Conservation (phyloP, 1,140 invertebrate genomes). For the Antheraea pernyi region DNA sequence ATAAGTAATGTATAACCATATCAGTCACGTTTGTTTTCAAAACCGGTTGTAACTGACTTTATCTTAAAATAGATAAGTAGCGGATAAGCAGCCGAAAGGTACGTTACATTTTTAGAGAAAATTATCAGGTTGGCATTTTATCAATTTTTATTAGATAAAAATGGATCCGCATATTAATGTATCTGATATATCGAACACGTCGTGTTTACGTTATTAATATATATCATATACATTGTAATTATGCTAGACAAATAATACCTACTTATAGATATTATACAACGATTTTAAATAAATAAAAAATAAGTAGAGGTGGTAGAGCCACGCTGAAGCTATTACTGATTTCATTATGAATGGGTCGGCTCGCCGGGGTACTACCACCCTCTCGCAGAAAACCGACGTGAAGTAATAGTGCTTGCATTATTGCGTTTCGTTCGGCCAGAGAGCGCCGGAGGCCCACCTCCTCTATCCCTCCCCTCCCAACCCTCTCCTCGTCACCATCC, state of each 20-base stretch:
- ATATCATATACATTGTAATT: neutral
- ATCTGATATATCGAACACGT: neutral
- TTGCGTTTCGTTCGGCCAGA: too few species aligned
- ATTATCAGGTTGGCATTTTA: neutral
- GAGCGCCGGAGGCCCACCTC: too few species aligned
- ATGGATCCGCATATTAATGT: neutral
- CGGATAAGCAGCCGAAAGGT: neutral
- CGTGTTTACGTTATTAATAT: neutral
- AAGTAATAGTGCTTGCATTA: too few species aligned
- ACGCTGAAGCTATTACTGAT: too few species aligned
- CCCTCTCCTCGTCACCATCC: too few species aligned
- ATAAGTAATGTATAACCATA: neutral
- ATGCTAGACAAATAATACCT: neutral
- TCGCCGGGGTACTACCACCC: too few species aligned
- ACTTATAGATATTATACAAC: neutral
- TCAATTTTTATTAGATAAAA: neutral
- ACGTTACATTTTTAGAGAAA: neutral
- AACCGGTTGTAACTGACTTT: neutral
- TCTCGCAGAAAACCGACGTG: too few species aligned
- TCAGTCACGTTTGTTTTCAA: constrained; percentile 1
- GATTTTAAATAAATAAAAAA: neutral
- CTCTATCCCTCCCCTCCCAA: too few species aligned
- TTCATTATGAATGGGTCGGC: too few species aligned
- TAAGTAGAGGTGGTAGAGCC: too few species aligned
- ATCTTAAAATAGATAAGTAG: neutral